Evolutionary conservation across 2,888 invertebrate species (phyloP).

Genomic region (Pollenia amentaria): DNA sequence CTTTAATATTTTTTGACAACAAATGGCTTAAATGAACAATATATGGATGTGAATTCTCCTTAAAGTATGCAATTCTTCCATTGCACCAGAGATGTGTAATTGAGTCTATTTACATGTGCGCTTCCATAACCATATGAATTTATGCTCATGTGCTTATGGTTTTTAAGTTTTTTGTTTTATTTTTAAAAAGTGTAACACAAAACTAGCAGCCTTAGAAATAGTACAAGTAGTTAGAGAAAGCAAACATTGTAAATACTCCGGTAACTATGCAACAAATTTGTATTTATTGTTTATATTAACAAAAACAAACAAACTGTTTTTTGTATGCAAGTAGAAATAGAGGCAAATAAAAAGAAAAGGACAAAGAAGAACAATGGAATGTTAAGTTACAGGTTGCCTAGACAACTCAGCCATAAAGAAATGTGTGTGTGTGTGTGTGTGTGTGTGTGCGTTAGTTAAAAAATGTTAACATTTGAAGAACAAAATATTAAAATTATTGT

Average conservation of each 20-base stretch:
- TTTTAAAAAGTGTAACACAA: background rate
- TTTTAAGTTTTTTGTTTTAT: background rate
- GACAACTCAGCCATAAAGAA: constrained; percentile 15
- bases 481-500: too few species aligned
- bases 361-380: constrained; percentile 14
- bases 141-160: constrained; percentile 40
- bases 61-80: background rate
- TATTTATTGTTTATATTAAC: constrained; percentile 59
- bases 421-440: background rate
- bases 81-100: constrained; percentile 5
- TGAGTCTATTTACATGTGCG: constrained; percentile 21
- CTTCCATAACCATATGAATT: constrained; percentile 18
- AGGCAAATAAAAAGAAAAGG: background rate
- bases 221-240: constrained; percentile 8
- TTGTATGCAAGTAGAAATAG: background rate
- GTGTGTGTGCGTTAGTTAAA: too few species aligned
- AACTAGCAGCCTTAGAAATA: background rate
- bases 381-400: constrained; percentile 8
- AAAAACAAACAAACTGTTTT: constrained; percentile 25
- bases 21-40: background rate
- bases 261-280: constrained; percentile 66
- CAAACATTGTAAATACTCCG: constrained; percentile 24
- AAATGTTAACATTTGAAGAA: too few species aligned
- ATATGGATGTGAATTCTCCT: too few species aligned
- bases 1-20: background rate